Conservation (phyloP, 1,140 invertebrate genomes). For the Adoxophyes honmai region DNA sequence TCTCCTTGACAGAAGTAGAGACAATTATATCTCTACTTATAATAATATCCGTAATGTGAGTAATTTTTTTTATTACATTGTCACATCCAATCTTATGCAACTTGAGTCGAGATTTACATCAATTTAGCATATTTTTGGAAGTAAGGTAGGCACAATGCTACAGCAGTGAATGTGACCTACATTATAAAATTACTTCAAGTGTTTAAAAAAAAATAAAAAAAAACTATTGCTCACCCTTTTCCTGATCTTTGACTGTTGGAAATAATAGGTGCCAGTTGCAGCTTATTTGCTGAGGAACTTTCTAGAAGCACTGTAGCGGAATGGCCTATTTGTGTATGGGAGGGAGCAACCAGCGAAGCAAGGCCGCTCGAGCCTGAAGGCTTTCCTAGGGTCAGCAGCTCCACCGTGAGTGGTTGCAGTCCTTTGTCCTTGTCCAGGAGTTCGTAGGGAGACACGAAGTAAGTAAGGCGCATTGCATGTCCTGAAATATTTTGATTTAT, state of each 20-base stretch:
- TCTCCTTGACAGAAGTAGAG: no score
- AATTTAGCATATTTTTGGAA: no score
- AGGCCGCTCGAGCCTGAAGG: constrained; percentile 44
- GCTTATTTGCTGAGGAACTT: constrained; percentile 90
- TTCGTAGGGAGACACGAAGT: constrained; percentile 97
- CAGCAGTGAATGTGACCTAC: no score
- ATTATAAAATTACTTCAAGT: no score
- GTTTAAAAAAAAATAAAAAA: constrained; percentile 10
- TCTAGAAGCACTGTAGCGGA: constrained; percentile 94
- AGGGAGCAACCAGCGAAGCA: constrained; percentile 43
- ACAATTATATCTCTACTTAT: no score
- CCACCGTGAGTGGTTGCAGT: constrained; percentile 85
- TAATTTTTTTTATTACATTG: no score
- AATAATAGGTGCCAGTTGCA: constrained; percentile 90
- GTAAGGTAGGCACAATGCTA: no score
- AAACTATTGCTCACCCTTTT: constrained; percentile 81
- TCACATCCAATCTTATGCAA: no score
- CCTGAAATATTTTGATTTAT: no score
- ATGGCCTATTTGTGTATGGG: constrained; percentile 82
- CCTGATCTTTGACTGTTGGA: constrained; percentile 84
- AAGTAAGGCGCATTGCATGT: constrained; percentile 95
- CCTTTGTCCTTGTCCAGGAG: constrained; percentile 87
- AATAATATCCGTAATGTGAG: no score
- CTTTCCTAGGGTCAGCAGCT: constrained; percentile 79
- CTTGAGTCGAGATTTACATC: no score